Evolutionary conservation across 2,113 vertebrate species (phyloP).

Genomic region (Oncorhynchus tshawytscha): DNA sequence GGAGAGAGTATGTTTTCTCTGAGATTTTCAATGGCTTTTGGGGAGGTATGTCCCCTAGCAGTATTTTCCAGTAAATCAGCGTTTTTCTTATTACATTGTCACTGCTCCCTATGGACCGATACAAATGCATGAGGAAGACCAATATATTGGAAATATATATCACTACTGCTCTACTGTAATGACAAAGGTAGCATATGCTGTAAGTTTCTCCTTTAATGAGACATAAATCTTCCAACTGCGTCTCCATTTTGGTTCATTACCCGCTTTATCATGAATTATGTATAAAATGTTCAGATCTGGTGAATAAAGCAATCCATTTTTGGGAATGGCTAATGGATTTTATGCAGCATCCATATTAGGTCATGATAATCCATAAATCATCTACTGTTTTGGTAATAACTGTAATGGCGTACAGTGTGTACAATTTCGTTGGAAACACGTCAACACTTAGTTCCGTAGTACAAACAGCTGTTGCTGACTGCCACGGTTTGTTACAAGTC

Average conservation of each 20-base stretch:
- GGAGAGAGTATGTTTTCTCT: constrained; percentile 12
- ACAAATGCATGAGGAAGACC: background rate
- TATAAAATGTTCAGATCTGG: background rate
- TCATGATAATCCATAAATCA: background rate
- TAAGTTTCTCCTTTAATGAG: constrained; percentile 1
- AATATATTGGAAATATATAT: background rate
- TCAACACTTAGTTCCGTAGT: background rate
- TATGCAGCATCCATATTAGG: background rate
- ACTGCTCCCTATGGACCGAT: background rate
- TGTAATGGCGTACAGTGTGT: constrained; percentile 27
- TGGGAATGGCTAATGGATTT: too few relatives aligned
- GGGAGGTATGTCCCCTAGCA: constrained; percentile 8
- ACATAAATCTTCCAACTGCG: background rate
- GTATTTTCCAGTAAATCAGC: constrained; percentile 26
- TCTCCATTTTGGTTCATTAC: background rate
- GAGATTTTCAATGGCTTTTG: constrained; percentile 17
- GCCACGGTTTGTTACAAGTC: constrained; percentile 16
- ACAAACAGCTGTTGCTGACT: constrained; percentile 7
- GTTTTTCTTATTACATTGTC: background rate
- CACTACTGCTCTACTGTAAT: background rate
- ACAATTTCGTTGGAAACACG: background rate
- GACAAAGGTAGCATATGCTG: constrained; percentile 2
- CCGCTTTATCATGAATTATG: background rate
- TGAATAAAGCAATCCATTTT: background rate
- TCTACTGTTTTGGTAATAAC: background rate